Evolutionary conservation across 1,140 invertebrate genomes (phyloP).

Genomic region (Oryctes rhinoceros): DNA sequence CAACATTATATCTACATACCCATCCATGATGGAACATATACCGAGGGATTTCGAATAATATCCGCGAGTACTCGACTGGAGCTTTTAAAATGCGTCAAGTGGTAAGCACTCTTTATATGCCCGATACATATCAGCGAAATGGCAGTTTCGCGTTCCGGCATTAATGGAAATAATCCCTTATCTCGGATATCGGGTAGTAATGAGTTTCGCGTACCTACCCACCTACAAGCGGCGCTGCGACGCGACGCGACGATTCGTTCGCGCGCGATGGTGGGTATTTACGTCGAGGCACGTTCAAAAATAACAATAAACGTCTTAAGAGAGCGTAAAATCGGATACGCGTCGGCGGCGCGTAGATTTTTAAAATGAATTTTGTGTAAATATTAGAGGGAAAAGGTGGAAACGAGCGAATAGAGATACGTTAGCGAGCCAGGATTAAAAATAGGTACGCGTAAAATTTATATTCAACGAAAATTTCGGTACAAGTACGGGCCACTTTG

Average conservation of each 20-base stretch:
- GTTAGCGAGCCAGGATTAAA: too few relatives aligned
- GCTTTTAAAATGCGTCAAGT: conserved; percentile 38
- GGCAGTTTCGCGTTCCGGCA: conserved; percentile 28
- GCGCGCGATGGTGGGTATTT: neutral
- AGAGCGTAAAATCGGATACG: neutral
- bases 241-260: neutral
- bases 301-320: conserved; percentile 20
- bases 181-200: conserved; percentile 25
- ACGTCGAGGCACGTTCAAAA: conserved; percentile 18
- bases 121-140: conserved; percentile 28
- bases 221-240: too few relatives aligned
- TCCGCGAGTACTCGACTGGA: conserved; percentile 16
- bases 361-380: conserved; percentile 21
- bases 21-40: too few relatives aligned
- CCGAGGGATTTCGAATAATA: neutral
- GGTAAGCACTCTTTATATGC: conserved; percentile 3
- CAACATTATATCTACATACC: too few relatives aligned
- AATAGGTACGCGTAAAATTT: too few relatives aligned
- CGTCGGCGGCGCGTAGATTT: neutral
- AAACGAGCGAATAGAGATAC: too few relatives aligned
- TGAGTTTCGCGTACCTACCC: neutral
- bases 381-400: neutral
- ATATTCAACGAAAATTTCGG: too few relatives aligned
- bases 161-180: conserved; percentile 38
- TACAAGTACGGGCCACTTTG: too few relatives aligned